Evolutionary conservation across 2,888 invertebrate genomes (phyloP).

Genomic region (Craniophora ligustri): DNA sequence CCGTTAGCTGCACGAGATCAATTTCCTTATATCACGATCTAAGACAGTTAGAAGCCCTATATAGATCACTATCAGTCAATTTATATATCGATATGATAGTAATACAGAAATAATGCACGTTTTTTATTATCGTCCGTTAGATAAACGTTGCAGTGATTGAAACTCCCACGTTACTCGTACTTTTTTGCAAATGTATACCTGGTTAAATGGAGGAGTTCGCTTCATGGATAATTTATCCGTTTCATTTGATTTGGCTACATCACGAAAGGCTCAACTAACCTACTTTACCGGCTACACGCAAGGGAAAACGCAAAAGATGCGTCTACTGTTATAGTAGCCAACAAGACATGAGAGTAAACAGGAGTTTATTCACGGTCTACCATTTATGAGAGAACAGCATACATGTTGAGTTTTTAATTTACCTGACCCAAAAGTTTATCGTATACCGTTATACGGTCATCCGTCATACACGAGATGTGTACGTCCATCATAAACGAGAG

Average conservation of each 20-base stretch:
- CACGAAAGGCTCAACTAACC: constrained; percentile 40
- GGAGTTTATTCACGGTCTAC: constrained; percentile 31
- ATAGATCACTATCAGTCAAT: constrained; percentile 56
- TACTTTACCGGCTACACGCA: constrained; percentile 44
- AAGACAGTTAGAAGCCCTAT: constrained; percentile 55
- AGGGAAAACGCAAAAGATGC: constrained; percentile 23
- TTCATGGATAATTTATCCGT: constrained; percentile 32
- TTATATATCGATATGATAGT: constrained; percentile 54
- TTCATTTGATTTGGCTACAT: constrained; percentile 39
- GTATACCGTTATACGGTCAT: constrained; percentile 35
- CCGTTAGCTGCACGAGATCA: constrained; percentile 51
- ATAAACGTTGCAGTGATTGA: constrained; percentile 52
- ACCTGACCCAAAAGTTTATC: constrained; percentile 27
- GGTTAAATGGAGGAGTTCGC: constrained; percentile 31
- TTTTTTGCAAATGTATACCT: constrained; percentile 30
- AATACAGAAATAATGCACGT: constrained; percentile 53
- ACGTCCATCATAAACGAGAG: no score
- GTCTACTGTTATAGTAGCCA: constrained; percentile 36
- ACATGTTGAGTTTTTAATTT: constrained; percentile 49
- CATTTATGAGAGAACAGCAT: constrained; percentile 37
- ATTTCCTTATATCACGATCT: constrained; percentile 56
- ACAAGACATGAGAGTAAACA: constrained; percentile 33
- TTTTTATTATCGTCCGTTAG: constrained; percentile 51
- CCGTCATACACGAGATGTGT: constrained; percentile 27
- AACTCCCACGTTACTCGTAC: constrained; percentile 45